Evolutionary conservation across 2,113 vertebrate species (phyloP).

Genomic region (Seriola quinqueradiata): DNA sequence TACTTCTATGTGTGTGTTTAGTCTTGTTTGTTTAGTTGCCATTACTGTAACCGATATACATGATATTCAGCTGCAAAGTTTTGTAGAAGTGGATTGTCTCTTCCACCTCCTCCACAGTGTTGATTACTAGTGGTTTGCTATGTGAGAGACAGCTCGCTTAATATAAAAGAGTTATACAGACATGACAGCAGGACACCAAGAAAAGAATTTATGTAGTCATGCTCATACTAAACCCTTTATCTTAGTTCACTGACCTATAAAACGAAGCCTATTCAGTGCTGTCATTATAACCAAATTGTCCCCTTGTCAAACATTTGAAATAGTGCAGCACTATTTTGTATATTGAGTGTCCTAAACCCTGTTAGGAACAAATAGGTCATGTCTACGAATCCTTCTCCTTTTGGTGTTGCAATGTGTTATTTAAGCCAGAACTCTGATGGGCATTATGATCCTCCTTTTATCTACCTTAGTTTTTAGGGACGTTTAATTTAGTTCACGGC

Average conservation of each 20-base stretch:
- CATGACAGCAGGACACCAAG: conserved; percentile 23
- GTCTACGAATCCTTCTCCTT: not conserved
- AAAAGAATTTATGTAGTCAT: conserved; percentile 9
- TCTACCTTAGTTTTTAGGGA: not conserved
- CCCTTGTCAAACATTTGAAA: not conserved
- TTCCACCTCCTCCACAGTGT: conserved; percentile 1
- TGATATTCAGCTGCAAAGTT: conserved; percentile 17
- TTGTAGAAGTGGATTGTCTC: not conserved
- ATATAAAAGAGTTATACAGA: conserved; percentile 7
- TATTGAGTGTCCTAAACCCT: not conserved
- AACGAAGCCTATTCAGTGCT: not conserved
- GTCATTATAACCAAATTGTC: not conserved
- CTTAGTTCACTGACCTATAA: not conserved
- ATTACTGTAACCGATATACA: not conserved
- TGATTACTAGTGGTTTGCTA: not conserved
- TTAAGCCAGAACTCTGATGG: conserved; percentile 2
- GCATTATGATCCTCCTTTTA: not conserved
- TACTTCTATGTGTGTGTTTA: conserved; percentile 1
- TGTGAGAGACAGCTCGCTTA: not conserved
- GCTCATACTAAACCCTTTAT: not conserved
- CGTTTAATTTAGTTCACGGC: conserved; percentile 30
- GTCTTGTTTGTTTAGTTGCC: conserved; percentile 1
- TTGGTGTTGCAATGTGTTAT: not conserved
- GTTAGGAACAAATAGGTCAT: not conserved
- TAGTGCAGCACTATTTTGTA: not conserved